Evolutionary conservation across 2,113 vertebrate species (phyloP).

Genomic region (Chamaetylas fuelleborni): DNA sequence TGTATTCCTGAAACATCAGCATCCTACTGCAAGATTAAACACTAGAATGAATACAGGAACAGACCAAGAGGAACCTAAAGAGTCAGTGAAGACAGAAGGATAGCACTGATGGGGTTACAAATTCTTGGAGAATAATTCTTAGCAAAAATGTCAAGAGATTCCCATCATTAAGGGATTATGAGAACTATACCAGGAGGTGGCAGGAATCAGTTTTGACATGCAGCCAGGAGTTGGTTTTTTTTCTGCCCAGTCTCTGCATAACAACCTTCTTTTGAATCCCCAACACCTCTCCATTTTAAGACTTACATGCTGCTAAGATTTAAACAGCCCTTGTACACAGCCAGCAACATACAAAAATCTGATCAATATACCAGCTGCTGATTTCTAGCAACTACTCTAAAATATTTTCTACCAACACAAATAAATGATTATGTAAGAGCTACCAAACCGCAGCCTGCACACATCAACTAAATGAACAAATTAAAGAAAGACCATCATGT

Average conservation of each 20-base stretch:
- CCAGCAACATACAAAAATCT: background rate
- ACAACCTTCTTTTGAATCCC: background rate
- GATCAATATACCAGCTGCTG: background rate
- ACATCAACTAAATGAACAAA: conserved; percentile 13
- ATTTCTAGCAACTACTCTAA: background rate
- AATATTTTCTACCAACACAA: background rate
- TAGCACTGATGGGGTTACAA: background rate
- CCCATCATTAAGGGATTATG: background rate
- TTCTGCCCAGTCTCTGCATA: background rate
- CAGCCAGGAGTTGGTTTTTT: background rate
- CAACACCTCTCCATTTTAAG: background rate
- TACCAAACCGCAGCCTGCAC: background rate
- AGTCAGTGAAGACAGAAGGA: background rate
- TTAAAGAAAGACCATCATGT: conserved; percentile 42
- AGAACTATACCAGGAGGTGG: background rate
- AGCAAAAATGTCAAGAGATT: background rate
- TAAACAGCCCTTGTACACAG: background rate
- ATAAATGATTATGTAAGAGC: background rate
- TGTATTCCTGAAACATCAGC: background rate
- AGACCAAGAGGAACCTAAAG: background rate
- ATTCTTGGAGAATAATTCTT: background rate
- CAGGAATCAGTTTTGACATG: background rate
- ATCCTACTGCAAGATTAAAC: background rate
- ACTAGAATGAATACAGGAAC: background rate
- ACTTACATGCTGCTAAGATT: background rate